Conservation (phyloP, 2,888 invertebrate species). For the Ichneumoninae sp. region DNA sequence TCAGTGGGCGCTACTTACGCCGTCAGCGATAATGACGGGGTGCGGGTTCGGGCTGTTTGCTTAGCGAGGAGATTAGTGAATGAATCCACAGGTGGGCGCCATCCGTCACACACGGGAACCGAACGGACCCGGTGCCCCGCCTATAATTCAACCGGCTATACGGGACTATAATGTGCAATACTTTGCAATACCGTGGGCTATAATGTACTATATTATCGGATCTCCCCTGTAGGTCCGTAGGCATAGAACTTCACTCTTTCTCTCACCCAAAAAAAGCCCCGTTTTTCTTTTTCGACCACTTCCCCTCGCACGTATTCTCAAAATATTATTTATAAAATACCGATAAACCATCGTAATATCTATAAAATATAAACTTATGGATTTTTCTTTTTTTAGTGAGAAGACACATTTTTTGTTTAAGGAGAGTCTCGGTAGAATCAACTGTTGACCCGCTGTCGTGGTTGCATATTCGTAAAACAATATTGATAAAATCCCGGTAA, state of each 20-base stretch:
- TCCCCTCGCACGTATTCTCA: slow-evolving; percentile 1
- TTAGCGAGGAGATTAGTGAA: slow-evolving; percentile 85
- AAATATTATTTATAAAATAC: not conserved
- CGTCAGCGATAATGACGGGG: slow-evolving; percentile 84
- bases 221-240: slow-evolving; percentile 58
- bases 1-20: slow-evolving; percentile 82
- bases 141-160: slow-evolving; percentile 72
- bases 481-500: no score
- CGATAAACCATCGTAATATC: not conserved
- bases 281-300: not conserved
- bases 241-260: slow-evolving; percentile 32
- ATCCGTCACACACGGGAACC: slow-evolving; percentile 81
- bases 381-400: not conserved
- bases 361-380: not conserved
- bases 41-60: slow-evolving; percentile 83
- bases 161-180: slow-evolving; percentile 26
- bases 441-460: slow-evolving; percentile 72
- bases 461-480: not conserved
- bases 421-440: not conserved
- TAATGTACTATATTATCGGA: slow-evolving; percentile 59
- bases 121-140: slow-evolving; percentile 74
- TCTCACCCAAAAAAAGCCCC: slow-evolving; percentile 3
- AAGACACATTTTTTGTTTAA: not conserved
- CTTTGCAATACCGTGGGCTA: slow-evolving; percentile 36
- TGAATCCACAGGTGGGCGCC: slow-evolving; percentile 85